phyloP scores from a whole-genome alignment of 2,113 vertebrate species.

The Cinclus cinclus region DNA sequence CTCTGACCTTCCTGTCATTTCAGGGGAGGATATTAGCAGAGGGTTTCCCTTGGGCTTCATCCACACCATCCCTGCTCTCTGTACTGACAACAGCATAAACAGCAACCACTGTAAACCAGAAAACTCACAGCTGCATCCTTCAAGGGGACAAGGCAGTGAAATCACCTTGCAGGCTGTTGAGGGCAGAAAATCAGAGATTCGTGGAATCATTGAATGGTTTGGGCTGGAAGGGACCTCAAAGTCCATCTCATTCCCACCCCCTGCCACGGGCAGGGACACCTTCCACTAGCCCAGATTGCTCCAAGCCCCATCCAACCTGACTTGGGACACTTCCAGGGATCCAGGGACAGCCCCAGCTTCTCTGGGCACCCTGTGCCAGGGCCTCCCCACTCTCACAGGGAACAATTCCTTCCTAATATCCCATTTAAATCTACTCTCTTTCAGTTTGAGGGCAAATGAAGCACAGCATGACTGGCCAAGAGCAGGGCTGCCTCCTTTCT shows the following conservation, averaged over 20 bases:
- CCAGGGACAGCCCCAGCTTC: background rate
- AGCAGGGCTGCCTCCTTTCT: background rate
- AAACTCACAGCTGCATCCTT: background rate
- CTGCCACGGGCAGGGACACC: background rate
- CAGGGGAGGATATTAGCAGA: background rate
- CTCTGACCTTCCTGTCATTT: background rate
- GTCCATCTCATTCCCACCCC: accelerated
- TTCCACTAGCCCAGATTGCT: accelerated
- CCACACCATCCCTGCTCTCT: background rate
- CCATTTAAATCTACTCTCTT: background rate
- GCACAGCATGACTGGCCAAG: background rate
- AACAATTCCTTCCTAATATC: background rate
- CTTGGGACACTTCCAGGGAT: background rate
- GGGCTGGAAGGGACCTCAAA: background rate
- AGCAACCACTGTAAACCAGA: background rate
- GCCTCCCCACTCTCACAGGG: accelerated
- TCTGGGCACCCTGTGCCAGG: background rate
- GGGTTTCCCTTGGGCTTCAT: slow-evolving; percentile 34
- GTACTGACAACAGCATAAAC: background rate
- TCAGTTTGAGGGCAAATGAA: background rate
- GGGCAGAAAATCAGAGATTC: background rate
- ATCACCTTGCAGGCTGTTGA: background rate
- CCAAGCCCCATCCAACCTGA: accelerated
- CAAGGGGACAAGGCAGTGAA: background rate
- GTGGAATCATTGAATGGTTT: background rate